Base-by-base conservation (phyloP, 2,113 vertebrate genomes). In the Epinephelus lanceolatus region DNA sequence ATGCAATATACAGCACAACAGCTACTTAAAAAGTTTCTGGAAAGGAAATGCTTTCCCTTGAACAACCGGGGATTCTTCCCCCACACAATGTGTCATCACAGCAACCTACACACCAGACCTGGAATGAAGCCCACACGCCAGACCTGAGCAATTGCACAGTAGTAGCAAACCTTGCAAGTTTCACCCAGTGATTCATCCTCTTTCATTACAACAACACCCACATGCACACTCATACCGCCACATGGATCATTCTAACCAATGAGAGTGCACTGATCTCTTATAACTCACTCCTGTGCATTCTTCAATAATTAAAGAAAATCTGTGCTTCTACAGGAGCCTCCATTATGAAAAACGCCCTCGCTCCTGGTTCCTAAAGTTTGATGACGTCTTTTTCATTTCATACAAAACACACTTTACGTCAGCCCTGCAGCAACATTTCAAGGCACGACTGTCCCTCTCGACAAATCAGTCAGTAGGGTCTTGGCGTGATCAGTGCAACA, bases 181-280 rank as follows among this genome's bases (percentile, higher is more conserved):
- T 86, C 63, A 85, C 52, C 55, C 71, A 47, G 53, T 90, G 89
- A 91, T 71, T 91, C 89, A 90, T 88, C 76, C 60, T 69, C 70
- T 88, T 86, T 84, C 66, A 83, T 89, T 88, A 71, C 61, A 78
- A 51, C 17, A 42, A 53, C 78, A 75, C 86, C 83, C 83, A 90
- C 86, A 71, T 52, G 33, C 23, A 68, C 51, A 77, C 66, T 69
- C 71, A 77, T 27, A 73, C 49, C 47, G 37, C 62, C 21, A 62
- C 55, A 60, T n/a, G 53, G n/a, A 76, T 84, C 27, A 74, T 61
- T 49, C 88, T 52, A 81, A 72, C 63, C 57, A 70, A 33, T 13
- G n/a, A 57, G 30, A 80, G 19, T 6, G 67, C 55, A 63, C 30
- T 37, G 67, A 76, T 61, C 61, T 18, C 19, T 52, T 69, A 61